These are phyloP conservation scores for Steromphala cineraria DNA, from an alignment of 2,888 invertebrate genomes.

Conservation along the genomic window DNA sequence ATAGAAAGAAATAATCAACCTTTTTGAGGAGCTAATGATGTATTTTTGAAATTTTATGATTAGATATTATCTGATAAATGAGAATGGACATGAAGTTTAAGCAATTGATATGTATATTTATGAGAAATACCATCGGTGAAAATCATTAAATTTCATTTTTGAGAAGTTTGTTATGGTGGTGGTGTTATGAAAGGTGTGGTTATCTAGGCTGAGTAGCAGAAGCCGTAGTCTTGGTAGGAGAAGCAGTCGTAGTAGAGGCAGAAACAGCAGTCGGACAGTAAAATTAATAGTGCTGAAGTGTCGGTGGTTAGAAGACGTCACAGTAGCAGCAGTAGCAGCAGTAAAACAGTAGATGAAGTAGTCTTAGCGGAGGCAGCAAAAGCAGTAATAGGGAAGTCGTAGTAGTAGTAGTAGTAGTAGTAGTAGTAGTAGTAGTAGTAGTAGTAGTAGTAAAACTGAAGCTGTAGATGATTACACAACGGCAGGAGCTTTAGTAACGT, in stretches of 20 bases:
- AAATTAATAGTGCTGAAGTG: neutral
- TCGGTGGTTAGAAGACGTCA: neutral
- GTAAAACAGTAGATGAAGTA: neutral
- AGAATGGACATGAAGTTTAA: too few species aligned
- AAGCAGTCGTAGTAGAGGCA: neutral
- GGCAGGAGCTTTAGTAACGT: neutral
- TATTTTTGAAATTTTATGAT: too few species aligned
- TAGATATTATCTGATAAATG: too few species aligned
- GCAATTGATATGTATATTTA: too few species aligned
- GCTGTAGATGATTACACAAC: neutral
- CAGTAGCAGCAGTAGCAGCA: neutral
- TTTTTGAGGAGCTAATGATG: too few species aligned
- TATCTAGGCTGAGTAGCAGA: too few species aligned
- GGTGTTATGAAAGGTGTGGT: too few species aligned
- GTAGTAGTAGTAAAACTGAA: neutral
- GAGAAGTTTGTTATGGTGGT: too few species aligned
- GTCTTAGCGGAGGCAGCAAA: neutral
- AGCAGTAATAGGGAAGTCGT: constrained; percentile 11
- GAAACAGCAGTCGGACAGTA: neutral
- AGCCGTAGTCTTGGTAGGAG: too few species aligned
- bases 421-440: constrained; percentile 23
- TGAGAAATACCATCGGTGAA: too few species aligned
- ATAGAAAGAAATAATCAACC: too few species aligned
- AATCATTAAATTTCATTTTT: too few species aligned
- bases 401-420: constrained; percentile 23